Conservation (phyloP, 1,140 invertebrate genomes). For the Melanaphis sacchari region DNA sequence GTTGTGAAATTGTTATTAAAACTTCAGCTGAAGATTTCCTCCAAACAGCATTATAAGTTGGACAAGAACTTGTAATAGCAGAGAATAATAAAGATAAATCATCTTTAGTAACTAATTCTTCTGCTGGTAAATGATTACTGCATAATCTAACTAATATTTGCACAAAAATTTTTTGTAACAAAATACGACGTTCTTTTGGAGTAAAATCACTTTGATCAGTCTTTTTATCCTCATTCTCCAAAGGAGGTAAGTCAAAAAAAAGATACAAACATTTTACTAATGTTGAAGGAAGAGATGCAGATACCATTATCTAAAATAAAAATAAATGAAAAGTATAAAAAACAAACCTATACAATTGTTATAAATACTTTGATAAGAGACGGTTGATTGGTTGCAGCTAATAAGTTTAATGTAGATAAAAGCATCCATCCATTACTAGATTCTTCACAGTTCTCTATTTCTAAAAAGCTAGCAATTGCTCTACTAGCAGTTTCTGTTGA, state of each 20-base stretch:
- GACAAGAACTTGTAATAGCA: conserved; percentile 94
- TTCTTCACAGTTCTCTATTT: conserved; percentile 91
- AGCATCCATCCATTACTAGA: conserved; percentile 97
- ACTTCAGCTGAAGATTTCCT: conserved; percentile 96
- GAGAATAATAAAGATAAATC: conserved; percentile 95
- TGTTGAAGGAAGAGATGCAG: conserved; percentile 93
- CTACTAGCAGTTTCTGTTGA: conserved; percentile 94
- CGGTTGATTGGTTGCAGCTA: conserved; percentile 82
- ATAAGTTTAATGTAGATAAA: conserved; percentile 86
- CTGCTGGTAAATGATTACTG: conserved; percentile 89
- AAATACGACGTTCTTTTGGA: conserved; percentile 85
- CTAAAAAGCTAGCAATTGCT: conserved; percentile 94
- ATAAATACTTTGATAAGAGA: conserved; percentile 70
- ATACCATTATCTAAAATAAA: conserved; percentile 85
- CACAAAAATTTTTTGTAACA: conserved; percentile 96
- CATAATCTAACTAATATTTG: conserved; percentile 93
- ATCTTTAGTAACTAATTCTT: conserved; percentile 95
- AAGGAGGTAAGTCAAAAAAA: conserved; percentile 96
- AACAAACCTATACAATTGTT: background rate
- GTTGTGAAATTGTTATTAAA: conserved; percentile 91
- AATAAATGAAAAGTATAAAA: background rate
- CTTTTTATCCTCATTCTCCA: conserved; percentile 77
- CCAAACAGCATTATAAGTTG: conserved; percentile 92
- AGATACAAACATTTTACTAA: conserved; percentile 98
- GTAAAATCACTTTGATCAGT: conserved; percentile 81